These are phyloP conservation scores for Stramonita haemastoma DNA, from an alignment of 2,888 invertebrate species.

Conservation along the genomic window DNA sequence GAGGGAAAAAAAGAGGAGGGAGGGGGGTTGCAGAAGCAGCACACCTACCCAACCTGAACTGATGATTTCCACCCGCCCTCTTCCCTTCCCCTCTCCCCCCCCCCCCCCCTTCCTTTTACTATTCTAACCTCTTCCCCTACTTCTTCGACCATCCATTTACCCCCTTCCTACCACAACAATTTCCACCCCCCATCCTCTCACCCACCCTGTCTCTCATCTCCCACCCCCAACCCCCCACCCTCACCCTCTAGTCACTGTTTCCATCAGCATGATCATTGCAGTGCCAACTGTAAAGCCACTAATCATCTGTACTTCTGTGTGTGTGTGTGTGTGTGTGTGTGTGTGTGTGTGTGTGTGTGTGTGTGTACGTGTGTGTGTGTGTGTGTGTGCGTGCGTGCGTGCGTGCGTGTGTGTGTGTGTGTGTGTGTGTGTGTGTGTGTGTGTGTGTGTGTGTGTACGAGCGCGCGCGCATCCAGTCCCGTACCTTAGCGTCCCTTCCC, in stretches of 20 bases:
- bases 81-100: neutral
- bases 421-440: constrained; percentile 4
- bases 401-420: neutral
- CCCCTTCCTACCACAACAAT: neutral
- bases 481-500: neutral
- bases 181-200: neutral
- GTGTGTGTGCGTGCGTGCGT: neutral
- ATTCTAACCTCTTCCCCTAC: neutral
- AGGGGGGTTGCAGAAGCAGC: neutral
- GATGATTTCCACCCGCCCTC: neutral
- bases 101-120: neutral
- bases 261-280: neutral
- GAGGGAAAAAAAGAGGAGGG: neutral
- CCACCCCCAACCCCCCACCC: neutral
- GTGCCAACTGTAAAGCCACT: neutral
- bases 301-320: neutral
- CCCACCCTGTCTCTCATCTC: neutral
- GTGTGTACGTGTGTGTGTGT: neutral
- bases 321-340: too few relatives aligned
- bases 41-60: neutral
- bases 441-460: neutral
- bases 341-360: neutral
- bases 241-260: neutral
- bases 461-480: neutral
- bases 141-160: neutral